A percentile compares a stretch with the other conserved stretches of the same genome.
Evolutionary conservation across 2,113 vertebrate genomes (phyloP).

Genomic region (Tragulus kanchil): DNA sequence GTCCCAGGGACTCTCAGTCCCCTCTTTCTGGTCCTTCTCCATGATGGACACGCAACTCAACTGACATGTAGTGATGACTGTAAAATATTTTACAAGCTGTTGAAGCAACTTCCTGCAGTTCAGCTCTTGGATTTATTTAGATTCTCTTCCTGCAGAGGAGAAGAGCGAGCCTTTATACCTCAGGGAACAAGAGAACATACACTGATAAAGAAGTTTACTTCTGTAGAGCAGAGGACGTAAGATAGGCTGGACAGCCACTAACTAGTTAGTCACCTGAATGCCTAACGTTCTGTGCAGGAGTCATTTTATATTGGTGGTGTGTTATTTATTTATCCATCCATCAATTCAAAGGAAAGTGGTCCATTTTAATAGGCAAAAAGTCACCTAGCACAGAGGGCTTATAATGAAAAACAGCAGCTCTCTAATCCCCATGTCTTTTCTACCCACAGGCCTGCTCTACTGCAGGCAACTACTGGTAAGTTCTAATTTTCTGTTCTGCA

Average conservation of each 20-base stretch:
- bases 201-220: background rate
- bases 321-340: background rate
- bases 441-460: background rate
- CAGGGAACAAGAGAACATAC: background rate
- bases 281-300: background rate
- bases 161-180: background rate
- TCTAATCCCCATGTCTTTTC: background rate
- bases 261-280: background rate
- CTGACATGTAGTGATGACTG: background rate
- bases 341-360: background rate
- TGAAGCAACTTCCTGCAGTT: background rate
- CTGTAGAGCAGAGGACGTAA: background rate
- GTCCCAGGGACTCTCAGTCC: background rate
- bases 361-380: constrained; percentile 4
- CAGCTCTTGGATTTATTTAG: background rate
- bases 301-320: background rate
- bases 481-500: constrained; percentile 34
- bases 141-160: background rate
- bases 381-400: background rate
- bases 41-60: background rate
- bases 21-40: background rate
- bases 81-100: constrained; percentile 53
- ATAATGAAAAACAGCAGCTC: background rate
- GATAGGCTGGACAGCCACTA: background rate
- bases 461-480: background rate